Conservation (phyloP, 2,797 vertebrate genomes). For the Gambusia yucatana region DNA sequence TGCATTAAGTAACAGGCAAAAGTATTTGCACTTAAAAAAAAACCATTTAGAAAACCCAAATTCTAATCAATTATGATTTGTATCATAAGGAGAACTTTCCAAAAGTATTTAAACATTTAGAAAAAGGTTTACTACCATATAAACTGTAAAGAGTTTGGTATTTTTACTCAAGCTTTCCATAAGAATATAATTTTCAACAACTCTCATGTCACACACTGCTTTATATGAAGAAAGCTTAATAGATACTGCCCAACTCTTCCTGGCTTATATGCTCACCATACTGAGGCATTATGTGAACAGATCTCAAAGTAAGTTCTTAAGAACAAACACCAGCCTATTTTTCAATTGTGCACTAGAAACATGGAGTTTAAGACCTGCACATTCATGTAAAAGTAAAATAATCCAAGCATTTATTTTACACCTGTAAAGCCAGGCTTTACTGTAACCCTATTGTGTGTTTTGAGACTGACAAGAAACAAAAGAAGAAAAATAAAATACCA, state of each 20-base stretch:
- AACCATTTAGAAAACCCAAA: not conserved
- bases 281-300: not conserved
- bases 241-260: not conserved
- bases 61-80: too few species aligned
- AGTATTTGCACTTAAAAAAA: not conserved
- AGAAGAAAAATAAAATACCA: not conserved
- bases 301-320: not conserved
- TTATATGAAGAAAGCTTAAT: not conserved
- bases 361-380: conserved; percentile 37
- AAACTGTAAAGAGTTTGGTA: not conserved
- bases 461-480: not conserved
- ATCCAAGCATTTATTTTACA: not conserved
- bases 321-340: not conserved
- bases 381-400: conserved; percentile 23
- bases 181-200: not conserved
- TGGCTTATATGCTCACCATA: not conserved
- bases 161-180: not conserved
- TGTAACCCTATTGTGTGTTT: not conserved
- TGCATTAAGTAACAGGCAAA: not conserved
- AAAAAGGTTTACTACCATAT: not conserved
- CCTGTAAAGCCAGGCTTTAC: not conserved
- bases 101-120: not conserved
- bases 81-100: too few species aligned
- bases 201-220: not conserved
- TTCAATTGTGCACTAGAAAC: not conserved